These are phyloP conservation scores for Opisthocomus hoazin DNA, from an alignment of 2,113 vertebrate genomes.

Conservation along the genomic window DNA sequence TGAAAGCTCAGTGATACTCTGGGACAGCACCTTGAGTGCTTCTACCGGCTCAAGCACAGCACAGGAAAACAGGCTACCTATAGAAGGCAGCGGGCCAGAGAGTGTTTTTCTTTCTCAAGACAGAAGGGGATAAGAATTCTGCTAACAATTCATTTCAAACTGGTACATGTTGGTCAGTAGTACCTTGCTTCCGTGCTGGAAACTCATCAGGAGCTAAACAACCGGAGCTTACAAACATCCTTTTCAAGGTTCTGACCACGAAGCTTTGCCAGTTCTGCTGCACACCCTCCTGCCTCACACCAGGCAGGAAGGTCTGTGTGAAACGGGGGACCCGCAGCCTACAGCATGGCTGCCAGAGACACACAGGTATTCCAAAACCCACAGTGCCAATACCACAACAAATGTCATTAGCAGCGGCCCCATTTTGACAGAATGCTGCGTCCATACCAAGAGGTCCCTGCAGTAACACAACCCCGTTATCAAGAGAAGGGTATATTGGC, in stretches of 20 bases:
- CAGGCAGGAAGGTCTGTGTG: not conserved
- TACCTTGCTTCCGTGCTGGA: not conserved
- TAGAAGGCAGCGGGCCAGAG: rapidly evolving
- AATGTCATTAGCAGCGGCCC: not conserved
- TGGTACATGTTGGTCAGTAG: not conserved
- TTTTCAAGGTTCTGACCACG: not conserved
- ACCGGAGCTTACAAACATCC: not conserved
- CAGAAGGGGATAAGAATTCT: not conserved
- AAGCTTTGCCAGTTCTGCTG: not conserved
- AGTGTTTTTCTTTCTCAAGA: not conserved
- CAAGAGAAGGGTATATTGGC: not conserved
- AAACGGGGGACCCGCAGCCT: not conserved
- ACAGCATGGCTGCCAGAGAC: not conserved
- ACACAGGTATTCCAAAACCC: not conserved
- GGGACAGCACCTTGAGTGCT: not conserved
- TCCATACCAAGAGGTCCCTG: too few species aligned
- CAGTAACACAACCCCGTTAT: rapidly evolving
- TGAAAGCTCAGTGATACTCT: not conserved
- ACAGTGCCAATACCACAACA: not conserved
- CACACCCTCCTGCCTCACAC: not conserved
- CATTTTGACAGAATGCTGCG: not conserved
- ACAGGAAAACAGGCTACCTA: not conserved
- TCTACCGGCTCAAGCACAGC: not conserved
- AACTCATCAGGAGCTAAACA: not conserved
- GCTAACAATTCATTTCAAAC: not conserved